Evolutionary conservation across 1,140 invertebrate species (phyloP).

Genomic region (Ptiloglossa arizonensis): DNA sequence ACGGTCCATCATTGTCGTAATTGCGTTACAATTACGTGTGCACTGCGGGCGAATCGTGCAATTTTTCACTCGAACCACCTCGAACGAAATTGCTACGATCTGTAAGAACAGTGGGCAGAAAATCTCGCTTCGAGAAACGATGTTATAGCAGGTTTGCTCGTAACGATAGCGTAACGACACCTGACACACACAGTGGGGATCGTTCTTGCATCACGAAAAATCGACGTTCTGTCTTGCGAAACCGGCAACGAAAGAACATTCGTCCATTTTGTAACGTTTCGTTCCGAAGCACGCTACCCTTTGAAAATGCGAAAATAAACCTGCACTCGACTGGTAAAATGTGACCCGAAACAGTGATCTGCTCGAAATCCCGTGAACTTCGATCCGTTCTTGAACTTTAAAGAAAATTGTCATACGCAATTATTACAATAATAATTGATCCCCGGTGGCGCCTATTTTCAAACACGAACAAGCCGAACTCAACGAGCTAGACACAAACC

Average conservation of each 20-base stretch:
- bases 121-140: conserved; percentile 20
- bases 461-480: no score
- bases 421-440: no score
- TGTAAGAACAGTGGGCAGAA: neutral
- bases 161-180: conserved; percentile 44
- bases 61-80: conserved; percentile 30
- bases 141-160: conserved; percentile 9
- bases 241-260: neutral
- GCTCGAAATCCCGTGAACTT: no score
- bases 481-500: no score
- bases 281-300: neutral
- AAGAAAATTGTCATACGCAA: no score
- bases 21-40: neutral
- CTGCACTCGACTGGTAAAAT: no score
- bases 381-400: no score
- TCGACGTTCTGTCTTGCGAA: conserved; percentile 28
- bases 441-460: no score
- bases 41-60: neutral
- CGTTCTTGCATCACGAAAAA: conserved; percentile 43
- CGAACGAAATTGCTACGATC: conserved; percentile 20
- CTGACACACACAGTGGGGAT: conserved; percentile 24
- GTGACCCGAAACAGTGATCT: no score
- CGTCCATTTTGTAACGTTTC: conserved; percentile 16
- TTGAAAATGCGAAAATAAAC: neutral
- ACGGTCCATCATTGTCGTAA: no score